Evolutionary conservation across 2,888 invertebrate genomes (phyloP).

Genomic region (Pseudococcus viburni): DNA sequence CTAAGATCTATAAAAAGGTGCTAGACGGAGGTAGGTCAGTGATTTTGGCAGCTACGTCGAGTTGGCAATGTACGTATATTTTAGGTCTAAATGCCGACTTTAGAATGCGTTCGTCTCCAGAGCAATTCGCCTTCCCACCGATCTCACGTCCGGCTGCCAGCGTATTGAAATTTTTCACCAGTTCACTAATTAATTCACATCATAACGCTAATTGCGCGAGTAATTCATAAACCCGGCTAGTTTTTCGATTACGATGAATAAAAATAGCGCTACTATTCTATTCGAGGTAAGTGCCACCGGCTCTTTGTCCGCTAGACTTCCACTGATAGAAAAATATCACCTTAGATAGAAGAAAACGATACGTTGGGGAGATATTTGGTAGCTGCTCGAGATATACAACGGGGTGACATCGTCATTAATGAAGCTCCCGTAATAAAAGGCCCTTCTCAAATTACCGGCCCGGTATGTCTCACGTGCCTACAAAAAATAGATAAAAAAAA

Average conservation of each 20-base stretch:
- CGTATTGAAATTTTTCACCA: background rate
- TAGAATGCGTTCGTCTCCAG: constrained; percentile 20
- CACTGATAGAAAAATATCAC: constrained; percentile 60
- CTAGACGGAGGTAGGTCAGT: constrained; percentile 60
- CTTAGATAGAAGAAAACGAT: constrained; percentile 76
- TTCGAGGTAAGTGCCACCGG: constrained; percentile 46
- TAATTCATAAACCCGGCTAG: constrained; percentile 8
- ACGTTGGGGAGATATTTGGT: constrained; percentile 80
- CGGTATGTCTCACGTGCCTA: constrained; percentile 85
- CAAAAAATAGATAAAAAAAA: constrained; percentile 74
- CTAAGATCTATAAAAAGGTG: constrained; percentile 51
- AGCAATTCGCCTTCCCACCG: background rate
- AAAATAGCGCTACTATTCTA: constrained; percentile 49
- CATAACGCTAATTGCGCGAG: constrained; percentile 25
- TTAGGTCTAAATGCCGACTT: constrained; percentile 44
- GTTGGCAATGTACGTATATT: constrained; percentile 14
- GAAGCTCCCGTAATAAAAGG: constrained; percentile 81
- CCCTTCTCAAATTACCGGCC: constrained; percentile 80
- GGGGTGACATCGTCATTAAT: constrained; percentile 80
- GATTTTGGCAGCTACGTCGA: constrained; percentile 49
- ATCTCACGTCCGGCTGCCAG: background rate
- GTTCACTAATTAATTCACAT: constrained; percentile 47
- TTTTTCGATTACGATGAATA: constrained; percentile 47
- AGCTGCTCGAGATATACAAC: constrained; percentile 79
- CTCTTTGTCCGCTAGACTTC: constrained; percentile 1